These are phyloP conservation scores for Drosophila kanapiae DNA, from an alignment of 1,140 invertebrate species.

Conservation along the genomic window DNA sequence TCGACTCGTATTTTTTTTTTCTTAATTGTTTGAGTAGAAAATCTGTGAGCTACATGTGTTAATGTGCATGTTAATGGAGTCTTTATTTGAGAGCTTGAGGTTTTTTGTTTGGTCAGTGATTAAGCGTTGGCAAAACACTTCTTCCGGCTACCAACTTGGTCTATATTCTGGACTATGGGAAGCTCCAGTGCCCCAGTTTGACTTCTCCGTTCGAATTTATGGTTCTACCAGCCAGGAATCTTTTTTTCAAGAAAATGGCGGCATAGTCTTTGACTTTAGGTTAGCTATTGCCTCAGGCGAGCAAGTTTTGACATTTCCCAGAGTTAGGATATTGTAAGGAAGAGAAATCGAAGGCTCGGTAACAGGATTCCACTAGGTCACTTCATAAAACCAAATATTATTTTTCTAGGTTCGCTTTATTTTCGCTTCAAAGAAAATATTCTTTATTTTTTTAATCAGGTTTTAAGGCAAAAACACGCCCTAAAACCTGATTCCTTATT, in stretches of 20 bases:
- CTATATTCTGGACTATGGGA: background rate
- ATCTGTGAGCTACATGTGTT: conserved; percentile 55
- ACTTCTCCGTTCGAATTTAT: background rate
- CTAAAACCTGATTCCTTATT: too few species aligned
- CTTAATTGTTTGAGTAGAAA: conserved; percentile 55
- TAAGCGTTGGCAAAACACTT: conserved; percentile 33
- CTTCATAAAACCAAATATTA: too few species aligned
- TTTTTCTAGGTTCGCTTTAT: too few species aligned
- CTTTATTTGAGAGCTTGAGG: conserved; percentile 5
- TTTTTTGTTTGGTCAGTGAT: conserved; percentile 28
- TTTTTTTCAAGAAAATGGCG: background rate
- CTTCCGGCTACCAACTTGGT: conserved; percentile 21
- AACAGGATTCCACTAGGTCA: too few species aligned
- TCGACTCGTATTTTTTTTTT: conserved; percentile 15
- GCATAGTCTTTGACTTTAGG: background rate
- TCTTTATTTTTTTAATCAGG: background rate
- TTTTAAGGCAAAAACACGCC: background rate
- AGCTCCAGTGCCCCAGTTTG: background rate
- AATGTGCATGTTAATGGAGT: conserved; percentile 60
- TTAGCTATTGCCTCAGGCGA: background rate
- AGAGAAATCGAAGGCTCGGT: too few species aligned
- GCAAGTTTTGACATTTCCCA: background rate
- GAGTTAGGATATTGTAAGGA: too few species aligned
- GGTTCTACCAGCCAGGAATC: too few species aligned
- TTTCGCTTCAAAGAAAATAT: too few species aligned